phyloP scores from a whole-genome alignment of 1,140 invertebrate genomes.

The Teleogryllus occipitalis region DNA sequence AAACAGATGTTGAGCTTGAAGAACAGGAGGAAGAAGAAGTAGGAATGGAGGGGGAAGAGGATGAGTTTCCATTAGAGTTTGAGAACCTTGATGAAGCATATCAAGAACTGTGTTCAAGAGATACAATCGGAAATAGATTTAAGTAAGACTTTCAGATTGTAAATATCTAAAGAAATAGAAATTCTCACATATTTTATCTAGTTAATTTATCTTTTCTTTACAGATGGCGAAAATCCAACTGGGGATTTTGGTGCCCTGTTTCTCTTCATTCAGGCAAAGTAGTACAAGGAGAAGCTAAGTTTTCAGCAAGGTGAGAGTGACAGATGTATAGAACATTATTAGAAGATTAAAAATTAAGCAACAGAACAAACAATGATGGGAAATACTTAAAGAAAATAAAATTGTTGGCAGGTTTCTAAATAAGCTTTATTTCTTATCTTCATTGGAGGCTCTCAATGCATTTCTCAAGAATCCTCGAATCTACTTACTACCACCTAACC shows the following conservation, averaged over 20 bases:
- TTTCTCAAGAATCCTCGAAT: constrained; percentile 49
- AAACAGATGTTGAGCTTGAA: not conserved
- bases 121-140: constrained; percentile 23
- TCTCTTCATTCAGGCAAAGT: constrained; percentile 41
- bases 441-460: constrained; percentile 34
- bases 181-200: too few relatives aligned
- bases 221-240: constrained; percentile 40
- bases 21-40: not conserved
- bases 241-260: constrained; percentile 49
- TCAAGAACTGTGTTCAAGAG: constrained; percentile 28
- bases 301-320: constrained; percentile 30
- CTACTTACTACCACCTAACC: constrained; percentile 37
- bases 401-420: constrained; percentile 42
- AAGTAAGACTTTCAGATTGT: not conserved
- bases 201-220: constrained; percentile 24
- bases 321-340: too few relatives aligned
- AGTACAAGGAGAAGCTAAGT: constrained; percentile 38
- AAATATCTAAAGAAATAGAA: too few relatives aligned
- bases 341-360: too few relatives aligned
- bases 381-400: not conserved
- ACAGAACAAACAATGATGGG: too few relatives aligned
- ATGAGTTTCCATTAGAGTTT: not conserved
- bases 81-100: constrained; percentile 31
- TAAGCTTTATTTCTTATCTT: constrained; percentile 47
- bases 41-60: not conserved